phyloP scores from a whole-genome alignment of 2,888 invertebrate genomes.

The Thumatha senex region DNA sequence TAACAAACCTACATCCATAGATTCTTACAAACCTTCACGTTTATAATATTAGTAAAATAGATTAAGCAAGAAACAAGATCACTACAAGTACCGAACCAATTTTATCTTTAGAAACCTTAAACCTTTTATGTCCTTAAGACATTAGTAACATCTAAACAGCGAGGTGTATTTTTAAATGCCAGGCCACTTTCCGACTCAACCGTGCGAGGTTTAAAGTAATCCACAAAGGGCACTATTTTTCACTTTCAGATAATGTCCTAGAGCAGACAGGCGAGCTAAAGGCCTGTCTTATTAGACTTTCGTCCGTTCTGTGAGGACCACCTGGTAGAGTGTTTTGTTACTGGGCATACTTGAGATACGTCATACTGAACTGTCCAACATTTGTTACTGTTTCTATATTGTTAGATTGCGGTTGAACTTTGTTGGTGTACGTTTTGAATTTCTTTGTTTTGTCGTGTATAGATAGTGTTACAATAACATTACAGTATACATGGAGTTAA shows the following conservation, averaged over 20 bases:
- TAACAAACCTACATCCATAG: too few relatives aligned
- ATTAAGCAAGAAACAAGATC: too few relatives aligned
- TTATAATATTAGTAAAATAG: too few relatives aligned
- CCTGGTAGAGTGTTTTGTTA: conserved; percentile 66
- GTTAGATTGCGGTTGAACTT: conserved; percentile 42
- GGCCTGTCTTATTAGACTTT: conserved; percentile 74
- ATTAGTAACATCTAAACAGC: conserved; percentile 6
- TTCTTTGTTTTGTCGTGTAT: neutral
- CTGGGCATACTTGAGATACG: conserved; percentile 50
- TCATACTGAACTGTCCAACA: conserved; percentile 57
- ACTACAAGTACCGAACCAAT: neutral
- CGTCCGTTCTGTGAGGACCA: conserved; percentile 66
- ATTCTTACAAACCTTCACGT: too few relatives aligned
- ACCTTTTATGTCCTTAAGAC: conserved; percentile 14
- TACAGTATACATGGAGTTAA: neutral
- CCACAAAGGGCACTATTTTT: conserved; percentile 75
- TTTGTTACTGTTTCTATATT: conserved; percentile 66
- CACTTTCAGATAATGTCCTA: conserved; percentile 70
- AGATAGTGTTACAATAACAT: neutral
- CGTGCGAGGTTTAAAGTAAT: conserved; percentile 45
- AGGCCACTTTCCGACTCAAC: conserved; percentile 31
- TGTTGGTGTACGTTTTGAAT: conserved; percentile 17
- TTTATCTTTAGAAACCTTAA: conserved; percentile 7
- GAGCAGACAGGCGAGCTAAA: conserved; percentile 66
- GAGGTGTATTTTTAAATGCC: conserved; percentile 24